These are phyloP conservation scores for Lutraria lutraria DNA, from an alignment of 2,888 invertebrate genomes.

Conservation along the genomic window DNA sequence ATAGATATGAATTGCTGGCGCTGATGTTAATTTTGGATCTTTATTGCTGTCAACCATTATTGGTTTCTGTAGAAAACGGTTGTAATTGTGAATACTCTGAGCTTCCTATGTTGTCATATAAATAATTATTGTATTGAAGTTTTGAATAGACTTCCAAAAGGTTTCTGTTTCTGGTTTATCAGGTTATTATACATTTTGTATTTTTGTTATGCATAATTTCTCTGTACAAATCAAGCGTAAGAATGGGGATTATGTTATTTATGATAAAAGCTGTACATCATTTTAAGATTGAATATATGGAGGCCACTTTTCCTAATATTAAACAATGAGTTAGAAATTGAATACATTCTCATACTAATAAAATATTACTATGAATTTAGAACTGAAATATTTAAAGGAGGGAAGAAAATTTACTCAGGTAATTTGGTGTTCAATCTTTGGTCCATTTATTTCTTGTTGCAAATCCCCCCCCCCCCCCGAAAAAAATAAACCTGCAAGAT, in stretches of 20 bases:
- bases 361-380: too few relatives aligned
- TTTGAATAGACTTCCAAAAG: background rate
- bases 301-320: background rate
- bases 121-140: background rate
- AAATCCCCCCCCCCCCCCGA: background rate
- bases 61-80: background rate
- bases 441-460: background rate
- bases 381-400: background rate
- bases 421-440: background rate
- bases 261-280: background rate
- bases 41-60: background rate
- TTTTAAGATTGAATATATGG: background rate
- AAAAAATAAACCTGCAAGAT: background rate
- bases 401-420: background rate
- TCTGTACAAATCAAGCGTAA: background rate
- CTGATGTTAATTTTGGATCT: background rate
- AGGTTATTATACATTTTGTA: too few relatives aligned
- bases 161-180: background rate
- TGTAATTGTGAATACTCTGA: background rate
- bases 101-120: background rate
- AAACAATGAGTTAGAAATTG: background rate
- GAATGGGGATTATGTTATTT: background rate
- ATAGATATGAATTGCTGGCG: constrained; percentile 44
- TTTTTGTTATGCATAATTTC: too few relatives aligned
- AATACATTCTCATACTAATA: background rate